phyloP scores from a whole-genome alignment of 2,113 vertebrate species.

The human region GRCh38 chr5:41760501-41761000 shows the following conservation, averaged over 20 bases:
- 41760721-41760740: slow-evolving; percentile 27
- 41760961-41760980: neutral
- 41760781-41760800: slow-evolving; percentile 46
- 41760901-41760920: neutral
- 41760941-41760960: neutral
- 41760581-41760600: slow-evolving; percentile 19
- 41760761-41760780: slow-evolving; percentile 42
- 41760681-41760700: slow-evolving; percentile 33
- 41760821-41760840: slow-evolving; percentile 47
- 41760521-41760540: neutral
- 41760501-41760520: neutral
- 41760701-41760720: slow-evolving; percentile 8
- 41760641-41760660: neutral
- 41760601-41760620: neutral
- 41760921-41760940: neutral
- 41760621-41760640: slow-evolving; percentile 55
- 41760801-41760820: slow-evolving; percentile 6
- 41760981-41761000: neutral
- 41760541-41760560: slow-evolving; percentile 57
- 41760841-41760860: slow-evolving; percentile 28
- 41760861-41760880: slow-evolving; percentile 33
- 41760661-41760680: slow-evolving; percentile 35
- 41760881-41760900: neutral
- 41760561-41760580: slow-evolving; percentile 62
- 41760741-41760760: slow-evolving; percentile 35